These are phyloP conservation scores for Platycnemis pennipes DNA, from an alignment of 2,888 invertebrate species.

Conservation along the genomic window DNA sequence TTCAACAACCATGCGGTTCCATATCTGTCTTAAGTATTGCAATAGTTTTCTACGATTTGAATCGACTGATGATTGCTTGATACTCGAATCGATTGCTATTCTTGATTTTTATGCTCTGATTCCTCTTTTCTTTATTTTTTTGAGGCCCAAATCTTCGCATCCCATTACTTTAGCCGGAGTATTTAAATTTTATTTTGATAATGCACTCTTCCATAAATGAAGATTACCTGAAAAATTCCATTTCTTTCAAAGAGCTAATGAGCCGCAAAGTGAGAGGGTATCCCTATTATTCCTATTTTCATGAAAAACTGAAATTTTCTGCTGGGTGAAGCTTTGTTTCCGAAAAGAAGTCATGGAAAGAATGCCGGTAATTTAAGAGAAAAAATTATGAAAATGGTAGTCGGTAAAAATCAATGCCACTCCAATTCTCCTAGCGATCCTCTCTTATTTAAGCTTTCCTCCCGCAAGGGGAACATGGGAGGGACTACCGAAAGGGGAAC, in stretches of 20 bases:
- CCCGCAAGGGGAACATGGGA: background rate
- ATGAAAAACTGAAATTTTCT: background rate
- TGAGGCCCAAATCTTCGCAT: too few species aligned
- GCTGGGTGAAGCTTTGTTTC: background rate
- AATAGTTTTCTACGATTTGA: too few species aligned
- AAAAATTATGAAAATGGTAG: background rate
- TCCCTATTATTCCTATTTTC: background rate
- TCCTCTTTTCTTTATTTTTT: too few species aligned
- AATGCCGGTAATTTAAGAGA: background rate
- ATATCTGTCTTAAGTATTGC: too few species aligned
- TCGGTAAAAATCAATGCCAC: background rate
- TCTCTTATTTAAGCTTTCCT: background rate
- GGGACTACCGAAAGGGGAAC: background rate
- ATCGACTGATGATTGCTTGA: too few species aligned
- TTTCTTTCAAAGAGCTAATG: background rate
- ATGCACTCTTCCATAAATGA: background rate
- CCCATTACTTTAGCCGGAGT: too few species aligned
- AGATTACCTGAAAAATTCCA: background rate
- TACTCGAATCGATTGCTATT: too few species aligned
- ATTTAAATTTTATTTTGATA: too few species aligned
- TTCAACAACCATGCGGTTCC: too few species aligned
- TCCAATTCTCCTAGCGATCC: background rate
- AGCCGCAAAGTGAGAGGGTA: background rate
- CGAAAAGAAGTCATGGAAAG: background rate
- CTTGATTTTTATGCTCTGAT: too few species aligned